Evolutionary conservation across 2,113 vertebrate genomes (phyloP), one percentile per base, ranked within the genome.

Genomic region (Pachyramphus minor): DNA sequence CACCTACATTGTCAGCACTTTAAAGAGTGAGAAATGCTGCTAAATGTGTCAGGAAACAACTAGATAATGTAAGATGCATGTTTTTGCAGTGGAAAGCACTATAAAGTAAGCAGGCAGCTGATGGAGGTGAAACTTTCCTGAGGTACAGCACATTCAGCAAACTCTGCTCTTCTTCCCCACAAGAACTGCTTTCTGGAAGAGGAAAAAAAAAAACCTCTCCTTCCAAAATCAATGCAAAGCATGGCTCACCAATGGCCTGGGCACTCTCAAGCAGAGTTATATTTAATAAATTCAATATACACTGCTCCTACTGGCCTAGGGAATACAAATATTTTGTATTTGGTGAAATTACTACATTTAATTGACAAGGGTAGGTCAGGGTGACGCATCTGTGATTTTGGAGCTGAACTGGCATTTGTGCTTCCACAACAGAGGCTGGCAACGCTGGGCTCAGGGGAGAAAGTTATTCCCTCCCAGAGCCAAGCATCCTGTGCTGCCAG

Each of bases 1-100:
- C 93, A 95, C 94, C 96, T 95, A 84, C 87, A 62, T 45, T 87
- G 95, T 97, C 98, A 98, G 97, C 97, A 92, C 93, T 96, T 95
- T 84, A 96, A 96, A 97, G 97, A 96, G 97, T 93, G 96, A 96
- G 96, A 97, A 97, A 95, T 67, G 55, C 89, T 96, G 91, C 95
- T 97, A 97, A 98, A 97, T 77, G 88, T 97, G 97, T 95, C 97
- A 96, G 95, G 88, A 97, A 98, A 96, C 97, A 97, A 96, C 94
- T 83, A 96, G 96, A 95, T 95, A 95, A 96, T 5, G 8, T 63
- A 95, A 97, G 93, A 97, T 39, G 62, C 89, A 89, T 89, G 92
- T 83, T 97, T 97, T 64, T 94, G 96, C 94, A 66, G 80, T 59
- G 91, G 95, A 95, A 93, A 95, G 96, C 97, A 89, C 97, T 93